Evolutionary conservation across 2,797 vertebrate genomes (phyloP), one percentile per base, ranked within the genome.

Genomic region (Sternarchorhynchus goeldii): DNA sequence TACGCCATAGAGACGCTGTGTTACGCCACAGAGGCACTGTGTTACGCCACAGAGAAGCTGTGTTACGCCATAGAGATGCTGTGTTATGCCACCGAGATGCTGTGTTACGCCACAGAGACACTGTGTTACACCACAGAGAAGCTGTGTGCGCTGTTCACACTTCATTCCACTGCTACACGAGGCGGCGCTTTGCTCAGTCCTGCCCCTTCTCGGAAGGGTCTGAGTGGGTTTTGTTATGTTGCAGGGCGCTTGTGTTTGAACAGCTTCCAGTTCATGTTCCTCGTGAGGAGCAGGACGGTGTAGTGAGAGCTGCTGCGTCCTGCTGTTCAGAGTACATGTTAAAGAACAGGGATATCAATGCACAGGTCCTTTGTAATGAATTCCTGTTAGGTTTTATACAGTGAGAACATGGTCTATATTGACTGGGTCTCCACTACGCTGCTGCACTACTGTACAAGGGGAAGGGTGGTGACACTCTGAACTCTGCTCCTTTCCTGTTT

Each of bases 401-500:
- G 53, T 76, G n/a, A 57, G 76, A 65, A 73, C 36, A 56, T 25
- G 55, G 78, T 82, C 83, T 74, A 73, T 72, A 84, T 76, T 72
- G 82, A 75, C 79, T 68, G 6, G 1, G 41, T 45, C 31, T 34
- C 57, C 53, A 76, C 81, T 69, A 85, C 57, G 63, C 76, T 80
- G 81, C 76, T 77, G 78, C 68, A 6, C 60, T 79, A 73, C 78
- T 75, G 83, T 73, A n/a, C 12, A 0, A 12, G 50, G 86, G 89
- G 88, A 88, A 88, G 89, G 90, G 79, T 82, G 86, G 88, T 84
- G 87, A 86, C 77, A 77, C 83, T 87, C 82, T 90, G 89, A 89
- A 88, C 87, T 85, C 31, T 74, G 77, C 85, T 88, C 80, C 73
- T 87, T 90, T 92, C 89, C 90, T 91, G 90, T 90, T 92, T 88